Evolutionary conservation across 2,888 invertebrate genomes (phyloP).

Genomic region (Tholera decimalis): DNA sequence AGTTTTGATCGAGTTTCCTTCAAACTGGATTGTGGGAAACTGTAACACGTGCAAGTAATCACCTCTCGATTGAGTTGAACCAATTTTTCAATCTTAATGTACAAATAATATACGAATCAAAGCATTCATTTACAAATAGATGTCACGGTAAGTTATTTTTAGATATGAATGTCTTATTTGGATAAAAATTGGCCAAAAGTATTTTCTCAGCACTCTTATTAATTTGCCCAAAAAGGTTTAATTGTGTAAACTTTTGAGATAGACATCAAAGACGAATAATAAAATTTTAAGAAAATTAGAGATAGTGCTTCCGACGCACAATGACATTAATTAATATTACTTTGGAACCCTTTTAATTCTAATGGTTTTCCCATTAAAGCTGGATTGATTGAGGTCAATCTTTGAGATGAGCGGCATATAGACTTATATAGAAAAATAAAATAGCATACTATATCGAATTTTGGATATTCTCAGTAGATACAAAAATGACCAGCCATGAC

Average conservation of each 20-base stretch:
- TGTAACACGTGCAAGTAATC: constrained; percentile 81
- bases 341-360: constrained; percentile 12
- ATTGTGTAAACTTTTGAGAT: constrained; percentile 2
- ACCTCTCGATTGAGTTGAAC: constrained; percentile 67
- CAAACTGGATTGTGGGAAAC: constrained; percentile 50
- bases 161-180: constrained; percentile 7
- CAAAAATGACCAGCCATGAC: neutral
- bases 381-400: neutral
- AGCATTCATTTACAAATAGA: constrained; percentile 22
- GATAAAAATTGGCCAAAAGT: neutral
- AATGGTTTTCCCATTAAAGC: constrained; percentile 19
- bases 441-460: neutral
- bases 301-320: neutral
- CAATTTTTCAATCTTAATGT: constrained; percentile 75
- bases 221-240: neutral
- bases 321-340: constrained; percentile 28
- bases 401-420: neutral
- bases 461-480: neutral
- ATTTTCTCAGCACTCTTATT: neutral
- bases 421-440: neutral
- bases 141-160: constrained; percentile 25
- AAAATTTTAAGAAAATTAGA: neutral
- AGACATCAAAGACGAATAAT: neutral
- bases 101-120: constrained; percentile 55
- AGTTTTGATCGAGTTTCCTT: constrained; percentile 48